Base-by-base conservation (phyloP, 2,113 vertebrate genomes). In the Asarcornis scutulata region DNA sequence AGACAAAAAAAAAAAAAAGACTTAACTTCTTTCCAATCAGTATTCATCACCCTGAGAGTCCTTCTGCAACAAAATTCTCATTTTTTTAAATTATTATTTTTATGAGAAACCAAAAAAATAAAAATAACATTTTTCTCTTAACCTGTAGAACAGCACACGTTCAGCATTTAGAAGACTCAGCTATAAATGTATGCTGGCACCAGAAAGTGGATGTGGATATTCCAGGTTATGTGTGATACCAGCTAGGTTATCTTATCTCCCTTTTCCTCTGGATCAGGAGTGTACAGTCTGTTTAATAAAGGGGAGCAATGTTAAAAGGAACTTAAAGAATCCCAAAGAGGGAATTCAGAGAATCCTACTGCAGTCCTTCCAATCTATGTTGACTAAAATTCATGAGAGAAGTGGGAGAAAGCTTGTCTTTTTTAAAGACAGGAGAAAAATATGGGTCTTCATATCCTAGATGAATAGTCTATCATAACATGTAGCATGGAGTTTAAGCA, bases 361-460 rank as follows among this genome's bases (percentile, higher is more conserved):
- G 48, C 23, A 27, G 5, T 32, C 58, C 13, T 16, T n/a, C 6
- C 4, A 48, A 48, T 48, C 20, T 63, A 2, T 32, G 13, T 78
- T 85, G 48, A 31, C 2, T 55, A 64, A 55, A 16, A 64, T 29
- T 22, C 3, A 1, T 22, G 34, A 42, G 7, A 52, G 44, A 60
- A 78, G 5, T 13, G 2, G 1, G 44, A 82, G 16, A 52, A 29
- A 29, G 25, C 5, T 74, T 71, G 13, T 23, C 6, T 72, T 38
- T 66, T 44, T 50, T 40, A 50, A 66, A 84, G 16, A 15, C 14
- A 75, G 9, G 20, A 82, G 11, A 63, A 64, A 48, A 87, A 46
- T 21, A 0, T 17, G 2, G 3, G 7, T 46, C 3, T 1, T 74
- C 25, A 25, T 46, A n/a, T 32, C 18, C 7, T 27, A 74, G 21